phyloP scores from a whole-genome alignment of 2,888 invertebrate genomes.

The Dimorphilus gyrociliatus region DNA sequence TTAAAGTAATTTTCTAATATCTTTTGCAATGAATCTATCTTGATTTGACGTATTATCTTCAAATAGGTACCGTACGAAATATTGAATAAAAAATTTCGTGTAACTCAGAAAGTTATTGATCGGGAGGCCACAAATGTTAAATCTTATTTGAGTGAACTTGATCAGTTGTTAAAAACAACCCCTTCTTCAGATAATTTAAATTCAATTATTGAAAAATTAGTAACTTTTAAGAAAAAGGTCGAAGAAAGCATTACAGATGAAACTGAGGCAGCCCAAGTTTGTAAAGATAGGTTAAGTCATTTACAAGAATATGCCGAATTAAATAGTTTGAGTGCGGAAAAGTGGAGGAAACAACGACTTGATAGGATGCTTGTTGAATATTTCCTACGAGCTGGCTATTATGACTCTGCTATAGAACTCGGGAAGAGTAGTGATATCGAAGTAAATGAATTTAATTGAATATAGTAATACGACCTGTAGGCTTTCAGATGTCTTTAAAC shows the following conservation, averaged over 20 bases:
- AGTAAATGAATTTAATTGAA: slow-evolving; percentile 15
- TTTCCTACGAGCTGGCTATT: slow-evolving; percentile 81
- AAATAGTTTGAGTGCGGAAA: slow-evolving; percentile 40
- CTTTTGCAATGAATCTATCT: too few relatives aligned
- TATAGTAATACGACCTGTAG: too few relatives aligned
- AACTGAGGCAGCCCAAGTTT: slow-evolving; percentile 68
- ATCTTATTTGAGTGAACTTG: slow-evolving; percentile 59
- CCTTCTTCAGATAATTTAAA: slow-evolving; percentile 44
- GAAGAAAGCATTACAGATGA: slow-evolving; percentile 85
- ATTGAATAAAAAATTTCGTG: slow-evolving; percentile 86
- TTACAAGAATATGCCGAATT: slow-evolving; percentile 49
- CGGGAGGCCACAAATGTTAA: slow-evolving; percentile 66
- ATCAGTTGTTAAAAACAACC: slow-evolving; percentile 49
- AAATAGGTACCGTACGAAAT: slow-evolving; percentile 98
- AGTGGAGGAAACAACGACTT: slow-evolving; percentile 68
- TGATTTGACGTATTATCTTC: slow-evolving; percentile 9
- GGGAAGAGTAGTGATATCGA: slow-evolving; percentile 53
- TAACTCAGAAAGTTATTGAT: slow-evolving; percentile 82
- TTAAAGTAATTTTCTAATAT: slow-evolving; percentile 59
- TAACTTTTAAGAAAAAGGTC: slow-evolving; percentile 74
- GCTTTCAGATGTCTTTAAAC: too few relatives aligned
- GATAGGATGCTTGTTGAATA: slow-evolving; percentile 95
- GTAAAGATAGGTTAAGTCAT: slow-evolving; percentile 80
- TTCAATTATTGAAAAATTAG: slow-evolving; percentile 71
- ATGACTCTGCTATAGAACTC: slow-evolving; percentile 74